Conservation (phyloP, 2,888 invertebrate genomes). For the Ellobium chinense region DNA sequence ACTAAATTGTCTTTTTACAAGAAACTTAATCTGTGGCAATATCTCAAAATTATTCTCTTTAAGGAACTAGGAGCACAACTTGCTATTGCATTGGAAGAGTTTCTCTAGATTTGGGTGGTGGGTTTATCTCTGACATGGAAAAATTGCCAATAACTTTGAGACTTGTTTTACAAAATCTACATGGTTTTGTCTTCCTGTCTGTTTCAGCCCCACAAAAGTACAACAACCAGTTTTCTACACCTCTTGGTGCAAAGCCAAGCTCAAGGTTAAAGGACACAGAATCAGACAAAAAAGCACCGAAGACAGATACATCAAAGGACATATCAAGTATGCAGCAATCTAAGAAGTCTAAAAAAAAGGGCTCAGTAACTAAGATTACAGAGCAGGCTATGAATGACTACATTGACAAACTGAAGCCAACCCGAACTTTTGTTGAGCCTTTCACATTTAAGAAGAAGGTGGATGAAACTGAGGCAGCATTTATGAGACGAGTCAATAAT, state of each 20-base stretch:
- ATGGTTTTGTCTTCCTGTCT: too few relatives aligned
- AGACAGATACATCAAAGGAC: background rate
- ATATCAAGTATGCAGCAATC: background rate
- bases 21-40: too few relatives aligned
- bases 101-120: too few relatives aligned
- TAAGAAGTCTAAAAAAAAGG: background rate
- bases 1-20: too few relatives aligned
- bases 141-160: too few relatives aligned
- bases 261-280: constrained; percentile 1
- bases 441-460: constrained; percentile 32
- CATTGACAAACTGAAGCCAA: constrained; percentile 32
- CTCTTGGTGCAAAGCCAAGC: background rate
- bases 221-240: background rate
- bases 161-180: too few relatives aligned
- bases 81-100: too few relatives aligned
- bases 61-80: too few relatives aligned
- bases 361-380: background rate
- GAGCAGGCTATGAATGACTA: constrained; percentile 16
- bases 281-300: background rate
- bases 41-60: too few relatives aligned
- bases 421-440: constrained; percentile 13
- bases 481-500: constrained; percentile 41
- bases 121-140: too few relatives aligned
- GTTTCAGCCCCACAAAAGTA: constrained; percentile 27
- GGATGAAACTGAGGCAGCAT: constrained; percentile 22